Conservation (phyloP, 2,797 vertebrate species). For the Octomys mimax region DNA sequence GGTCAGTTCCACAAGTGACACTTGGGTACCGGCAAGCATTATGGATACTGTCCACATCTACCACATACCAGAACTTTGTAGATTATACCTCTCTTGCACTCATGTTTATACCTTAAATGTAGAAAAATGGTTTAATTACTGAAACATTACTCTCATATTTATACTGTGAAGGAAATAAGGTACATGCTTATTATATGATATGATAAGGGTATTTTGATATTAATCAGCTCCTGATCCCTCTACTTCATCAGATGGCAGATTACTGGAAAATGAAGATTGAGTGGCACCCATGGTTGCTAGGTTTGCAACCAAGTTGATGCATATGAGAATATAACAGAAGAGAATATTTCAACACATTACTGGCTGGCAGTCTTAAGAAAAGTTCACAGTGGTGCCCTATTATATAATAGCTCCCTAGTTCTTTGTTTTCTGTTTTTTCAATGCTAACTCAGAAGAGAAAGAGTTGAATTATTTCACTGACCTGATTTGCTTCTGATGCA, state of each 20-base stretch:
- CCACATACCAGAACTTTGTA: too few species aligned
- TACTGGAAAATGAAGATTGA: not conserved
- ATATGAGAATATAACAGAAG: not conserved
- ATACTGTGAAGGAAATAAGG: not conserved
- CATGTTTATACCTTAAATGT: not conserved
- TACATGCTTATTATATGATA: not conserved
- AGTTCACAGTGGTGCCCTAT: not conserved
- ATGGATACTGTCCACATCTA: too few species aligned
- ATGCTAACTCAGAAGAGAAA: not conserved
- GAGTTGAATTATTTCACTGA: not conserved
- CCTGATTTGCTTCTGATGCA: not conserved
- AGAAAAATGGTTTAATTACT: not conserved
- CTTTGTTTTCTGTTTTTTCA: constrained; percentile 4
- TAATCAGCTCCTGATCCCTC: not conserved
- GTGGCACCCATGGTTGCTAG: not conserved
- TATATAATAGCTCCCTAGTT: not conserved
- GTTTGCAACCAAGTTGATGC: not conserved
- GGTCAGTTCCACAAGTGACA: too few species aligned
- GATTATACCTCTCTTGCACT: not conserved
- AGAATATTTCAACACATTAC: not conserved
- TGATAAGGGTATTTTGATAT: not conserved
- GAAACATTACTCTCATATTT: not conserved
- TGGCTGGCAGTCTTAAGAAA: not conserved
- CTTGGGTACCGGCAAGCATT: too few species aligned
- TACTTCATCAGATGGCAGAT: not conserved